These are phyloP conservation scores for Antedon bifida DNA, from an alignment of 35 echinoderm and acorn worm species.

Conservation along the genomic window DNA sequence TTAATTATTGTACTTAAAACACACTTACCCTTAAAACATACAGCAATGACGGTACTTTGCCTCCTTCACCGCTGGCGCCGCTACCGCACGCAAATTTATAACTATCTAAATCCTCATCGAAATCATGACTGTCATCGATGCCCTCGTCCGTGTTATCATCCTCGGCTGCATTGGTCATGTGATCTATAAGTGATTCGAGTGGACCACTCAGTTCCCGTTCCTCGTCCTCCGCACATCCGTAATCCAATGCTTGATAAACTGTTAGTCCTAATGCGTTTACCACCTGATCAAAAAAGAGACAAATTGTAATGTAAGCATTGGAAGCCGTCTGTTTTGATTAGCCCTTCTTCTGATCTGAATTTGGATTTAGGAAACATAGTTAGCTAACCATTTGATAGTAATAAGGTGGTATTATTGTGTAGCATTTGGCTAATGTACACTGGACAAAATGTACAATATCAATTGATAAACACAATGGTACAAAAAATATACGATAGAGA, in stretches of 20 bases:
- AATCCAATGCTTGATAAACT: slow-evolving; percentile 50
- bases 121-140: slow-evolving; percentile 29
- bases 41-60: background rate
- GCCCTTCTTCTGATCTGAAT: too few species aligned
- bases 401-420: too few species aligned
- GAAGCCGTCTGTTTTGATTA: background rate
- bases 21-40: background rate
- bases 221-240: slow-evolving; percentile 43
- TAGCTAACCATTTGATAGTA: too few species aligned
- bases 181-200: slow-evolving; percentile 33
- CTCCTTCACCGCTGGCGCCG: background rate
- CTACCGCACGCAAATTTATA: background rate
- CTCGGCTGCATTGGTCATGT: slow-evolving; percentile 28
- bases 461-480: too few species aligned
- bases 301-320: background rate
- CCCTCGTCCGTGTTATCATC: slow-evolving; percentile 1
- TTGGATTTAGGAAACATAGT: too few species aligned
- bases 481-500: too few species aligned
- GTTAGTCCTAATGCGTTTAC: slow-evolving; percentile 32
- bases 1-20: too few species aligned
- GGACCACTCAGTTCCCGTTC: slow-evolving; percentile 39
- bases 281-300: slow-evolving; percentile 10
- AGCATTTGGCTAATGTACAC: too few species aligned
- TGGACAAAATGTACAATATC: too few species aligned
- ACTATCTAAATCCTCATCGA: slow-evolving; percentile 30